Evolutionary conservation across 2,113 vertebrate genomes (phyloP).

Genomic region (Pituophis catenifer): DNA sequence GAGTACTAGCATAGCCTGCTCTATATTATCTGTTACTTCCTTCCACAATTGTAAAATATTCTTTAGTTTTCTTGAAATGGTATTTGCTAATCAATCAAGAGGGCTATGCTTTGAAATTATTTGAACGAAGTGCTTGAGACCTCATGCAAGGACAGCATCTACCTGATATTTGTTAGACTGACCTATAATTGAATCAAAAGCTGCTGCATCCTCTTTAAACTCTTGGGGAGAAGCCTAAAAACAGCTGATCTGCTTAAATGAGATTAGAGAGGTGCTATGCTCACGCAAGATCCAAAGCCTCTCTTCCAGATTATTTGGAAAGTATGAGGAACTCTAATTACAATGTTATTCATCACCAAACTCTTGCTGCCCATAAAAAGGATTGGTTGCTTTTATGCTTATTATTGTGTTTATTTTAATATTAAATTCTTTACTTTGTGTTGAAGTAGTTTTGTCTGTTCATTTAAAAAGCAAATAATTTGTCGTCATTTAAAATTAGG

Average conservation of each 20-base stretch:
- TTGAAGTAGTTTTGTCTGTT: background rate
- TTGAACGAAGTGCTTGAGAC: background rate
- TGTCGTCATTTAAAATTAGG: slow-evolving; percentile 2
- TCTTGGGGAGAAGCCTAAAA: background rate
- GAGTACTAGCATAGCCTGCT: background rate
- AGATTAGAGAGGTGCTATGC: background rate
- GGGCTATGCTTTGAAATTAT: background rate
- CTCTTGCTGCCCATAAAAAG: background rate
- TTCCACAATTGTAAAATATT: background rate
- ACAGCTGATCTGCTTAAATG: background rate
- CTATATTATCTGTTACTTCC: background rate
- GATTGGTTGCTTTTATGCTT: background rate
- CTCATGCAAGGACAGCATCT: background rate
- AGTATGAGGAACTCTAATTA: background rate
- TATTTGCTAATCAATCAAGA: background rate
- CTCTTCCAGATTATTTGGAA: background rate
- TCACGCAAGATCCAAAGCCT: background rate
- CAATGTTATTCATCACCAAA: background rate
- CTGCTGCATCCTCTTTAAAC: background rate
- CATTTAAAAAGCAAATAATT: background rate
- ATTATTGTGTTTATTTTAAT: background rate
- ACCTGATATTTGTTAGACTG: background rate
- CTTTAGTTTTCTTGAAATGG: background rate
- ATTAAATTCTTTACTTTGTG: background rate
- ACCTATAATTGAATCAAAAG: background rate